A percentile compares a stretch with the other conserved stretches of the same genome.
Evolutionary conservation across 2,888 invertebrate species (phyloP).

Genomic region (Sturmia bella): DNA sequence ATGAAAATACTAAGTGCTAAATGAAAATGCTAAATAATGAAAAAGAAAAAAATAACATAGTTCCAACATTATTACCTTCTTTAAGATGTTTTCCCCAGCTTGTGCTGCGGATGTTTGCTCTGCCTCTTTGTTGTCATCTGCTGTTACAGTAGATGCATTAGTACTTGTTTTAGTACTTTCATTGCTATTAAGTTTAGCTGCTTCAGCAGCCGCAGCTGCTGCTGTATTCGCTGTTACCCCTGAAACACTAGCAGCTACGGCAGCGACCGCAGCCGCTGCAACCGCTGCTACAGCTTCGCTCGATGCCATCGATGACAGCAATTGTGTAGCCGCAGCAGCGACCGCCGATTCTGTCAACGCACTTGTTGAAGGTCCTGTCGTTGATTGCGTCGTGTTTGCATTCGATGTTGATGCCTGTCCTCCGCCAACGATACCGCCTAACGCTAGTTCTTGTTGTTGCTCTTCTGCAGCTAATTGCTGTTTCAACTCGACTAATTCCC

Average conservation of each 20-base stretch:
- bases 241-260: conserved; percentile 71
- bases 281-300: conserved; percentile 79
- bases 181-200: conserved; percentile 63
- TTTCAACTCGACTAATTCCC: conserved; percentile 76
- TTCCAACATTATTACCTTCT: conserved; percentile 68
- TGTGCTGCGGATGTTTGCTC: conserved; percentile 64
- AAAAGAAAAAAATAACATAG: too few relatives aligned
- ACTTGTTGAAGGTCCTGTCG: conserved; percentile 69
- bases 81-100: conserved; percentile 71
- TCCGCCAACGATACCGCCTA: conserved; percentile 72
- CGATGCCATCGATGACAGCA: conserved; percentile 77
- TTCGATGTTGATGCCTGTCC: conserved; percentile 72
- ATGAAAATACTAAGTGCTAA: too few relatives aligned
- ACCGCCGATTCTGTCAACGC: conserved; percentile 75
- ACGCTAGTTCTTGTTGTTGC: conserved; percentile 77
- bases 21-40: too few relatives aligned
- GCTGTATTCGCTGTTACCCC: conserved; percentile 69
- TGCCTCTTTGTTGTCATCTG: conserved; percentile 64
- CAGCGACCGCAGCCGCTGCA: conserved; percentile 77
- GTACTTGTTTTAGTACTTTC: conserved; percentile 68
- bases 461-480: conserved; percentile 76
- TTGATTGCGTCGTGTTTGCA: conserved; percentile 73
- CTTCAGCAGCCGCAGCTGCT: conserved; percentile 61
- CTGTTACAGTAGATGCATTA: conserved; percentile 63
- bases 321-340: conserved; percentile 80